Conservation (phyloP, 1,140 invertebrate genomes). For the Scaptomyza montana region DNA sequence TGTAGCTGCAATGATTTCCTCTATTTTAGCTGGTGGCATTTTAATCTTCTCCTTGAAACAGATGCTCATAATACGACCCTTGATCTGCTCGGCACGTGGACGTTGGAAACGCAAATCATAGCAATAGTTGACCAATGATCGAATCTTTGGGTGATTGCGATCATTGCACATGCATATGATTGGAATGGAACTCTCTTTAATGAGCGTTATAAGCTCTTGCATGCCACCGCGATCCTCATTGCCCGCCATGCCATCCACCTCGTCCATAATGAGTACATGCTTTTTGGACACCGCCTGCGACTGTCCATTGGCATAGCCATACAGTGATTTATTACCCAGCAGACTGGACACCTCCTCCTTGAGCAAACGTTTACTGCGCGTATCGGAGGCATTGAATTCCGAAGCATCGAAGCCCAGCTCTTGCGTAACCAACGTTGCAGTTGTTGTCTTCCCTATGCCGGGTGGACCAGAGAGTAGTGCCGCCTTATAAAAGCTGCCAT, state of each 20-base stretch:
- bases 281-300: slow-evolving; percentile 86
- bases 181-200: slow-evolving; percentile 95
- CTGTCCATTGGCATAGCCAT: slow-evolving; percentile 86
- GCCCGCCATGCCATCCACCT: slow-evolving; percentile 99
- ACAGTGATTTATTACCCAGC: slow-evolving; percentile 89
- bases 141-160: slow-evolving; percentile 96
- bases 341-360: slow-evolving; percentile 92
- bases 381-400: slow-evolving; percentile 99
- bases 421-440: slow-evolving; percentile 91
- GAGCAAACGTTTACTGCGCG: slow-evolving; percentile 94
- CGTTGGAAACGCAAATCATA: slow-evolving; percentile 95
- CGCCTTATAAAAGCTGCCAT: slow-evolving; percentile 95
- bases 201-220: slow-evolving; percentile 96
- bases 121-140: slow-evolving; percentile 96
- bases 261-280: slow-evolving; percentile 99
- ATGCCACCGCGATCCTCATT: slow-evolving; percentile 99
- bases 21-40: slow-evolving; percentile 89
- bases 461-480: slow-evolving; percentile 98
- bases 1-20: slow-evolving; percentile 93
- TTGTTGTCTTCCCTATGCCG: slow-evolving; percentile 96
- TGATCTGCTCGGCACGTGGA: slow-evolving; percentile 95
- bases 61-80: slow-evolving; percentile 94
- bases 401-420: slow-evolving; percentile 95
- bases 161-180: slow-evolving; percentile 99
- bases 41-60: slow-evolving; percentile 96